Evolutionary conservation across 1,140 invertebrate genomes (phyloP), one percentile per base, ranked within the genome.

Genomic region (Coenobita brevimanus): DNA sequence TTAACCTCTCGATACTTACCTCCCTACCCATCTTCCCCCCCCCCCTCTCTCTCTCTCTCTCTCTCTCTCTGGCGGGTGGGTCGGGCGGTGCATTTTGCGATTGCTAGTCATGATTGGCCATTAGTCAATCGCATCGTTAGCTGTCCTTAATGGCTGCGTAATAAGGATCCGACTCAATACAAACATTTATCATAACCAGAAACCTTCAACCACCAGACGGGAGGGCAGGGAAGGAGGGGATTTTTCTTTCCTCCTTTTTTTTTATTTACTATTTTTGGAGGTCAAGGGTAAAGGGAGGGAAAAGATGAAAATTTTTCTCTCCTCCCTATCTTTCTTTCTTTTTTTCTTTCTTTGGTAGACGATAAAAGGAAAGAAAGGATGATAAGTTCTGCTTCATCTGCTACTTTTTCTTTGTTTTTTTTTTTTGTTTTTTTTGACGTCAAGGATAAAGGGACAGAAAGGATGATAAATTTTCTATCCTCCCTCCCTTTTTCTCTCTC

Each of bases 171-270:
- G 71, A 38, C 76, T 87, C 85, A 87, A 87, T 87, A 81, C 76
- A 80, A 73, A 80, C 85, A 87, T 87, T 87, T 80, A 87, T 87
- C 85, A 87, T 71, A 80, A n/a, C n/a, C n/a, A n/a, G n/a, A n/a
- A n/a, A n/a, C n/a, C n/a, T n/a, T n/a, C n/a, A n/a, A n/a, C n/a
- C n/a, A n/a, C n/a, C n/a, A n/a, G n/a, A n/a, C n/a, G n/a, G n/a
- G n/a, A n/a, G n/a, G n/a, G n/a, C n/a, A n/a, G n/a, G n/a, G n/a
- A n/a, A n/a, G n/a, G n/a, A n/a, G n/a, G n/a, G n/a, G n/a, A n/a
- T n/a, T n/a, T n/a, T n/a, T n/a, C n/a, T n/a, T n/a, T n/a, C n/a
- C n/a, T n/a, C n/a, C n/a, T n/a, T n/a, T n/a, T n/a, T n/a, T n/a
- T n/a, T n/a, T n/a, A n/a, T n/a, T n/a, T n/a, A n/a, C n/a, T 1